phyloP scores from a whole-genome alignment of 2,888 invertebrate species.

The Harpalus rufipes region DNA sequence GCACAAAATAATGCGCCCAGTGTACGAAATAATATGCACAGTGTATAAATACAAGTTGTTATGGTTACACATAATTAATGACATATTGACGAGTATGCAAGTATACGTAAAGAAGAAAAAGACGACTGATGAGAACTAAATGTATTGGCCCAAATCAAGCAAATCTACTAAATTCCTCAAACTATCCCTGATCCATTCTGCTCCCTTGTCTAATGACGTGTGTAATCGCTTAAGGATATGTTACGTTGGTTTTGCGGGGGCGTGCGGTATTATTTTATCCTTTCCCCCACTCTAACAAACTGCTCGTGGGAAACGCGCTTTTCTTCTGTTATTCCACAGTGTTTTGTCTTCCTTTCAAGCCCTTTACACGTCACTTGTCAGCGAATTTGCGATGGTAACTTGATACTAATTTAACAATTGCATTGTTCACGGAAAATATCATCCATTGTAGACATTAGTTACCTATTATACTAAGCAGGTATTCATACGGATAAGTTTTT shows the following conservation, averaged over 20 bases:
- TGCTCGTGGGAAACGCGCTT: slow-evolving; percentile 54
- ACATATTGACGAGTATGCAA: no score
- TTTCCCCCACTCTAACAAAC: background rate
- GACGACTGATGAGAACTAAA: no score
- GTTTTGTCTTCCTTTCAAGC: slow-evolving; percentile 45
- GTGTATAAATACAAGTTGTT: no score
- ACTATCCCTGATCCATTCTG: no score
- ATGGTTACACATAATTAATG: no score
- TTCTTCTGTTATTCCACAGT: slow-evolving; percentile 40
- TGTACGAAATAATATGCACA: no score
- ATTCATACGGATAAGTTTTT: slow-evolving; percentile 12
- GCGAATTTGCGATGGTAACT: slow-evolving; percentile 55
- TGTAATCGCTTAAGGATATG: slow-evolving; percentile 49
- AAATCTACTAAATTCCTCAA: no score
- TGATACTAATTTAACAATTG: slow-evolving; percentile 59
- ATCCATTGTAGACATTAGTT: slow-evolving; percentile 32
- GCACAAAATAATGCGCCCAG: no score
- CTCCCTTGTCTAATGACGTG: slow-evolving; percentile 38
- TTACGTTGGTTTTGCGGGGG: slow-evolving; percentile 10
- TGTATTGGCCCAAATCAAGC: no score
- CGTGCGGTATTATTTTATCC: slow-evolving; percentile 59
- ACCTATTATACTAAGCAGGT: slow-evolving; percentile 11
- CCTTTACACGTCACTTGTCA: slow-evolving; percentile 60
- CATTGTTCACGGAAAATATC: slow-evolving; percentile 43
- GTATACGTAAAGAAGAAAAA: no score